phyloP scores from a whole-genome alignment of 1,140 invertebrate species.

The Drosophila nebulosa region DNA sequence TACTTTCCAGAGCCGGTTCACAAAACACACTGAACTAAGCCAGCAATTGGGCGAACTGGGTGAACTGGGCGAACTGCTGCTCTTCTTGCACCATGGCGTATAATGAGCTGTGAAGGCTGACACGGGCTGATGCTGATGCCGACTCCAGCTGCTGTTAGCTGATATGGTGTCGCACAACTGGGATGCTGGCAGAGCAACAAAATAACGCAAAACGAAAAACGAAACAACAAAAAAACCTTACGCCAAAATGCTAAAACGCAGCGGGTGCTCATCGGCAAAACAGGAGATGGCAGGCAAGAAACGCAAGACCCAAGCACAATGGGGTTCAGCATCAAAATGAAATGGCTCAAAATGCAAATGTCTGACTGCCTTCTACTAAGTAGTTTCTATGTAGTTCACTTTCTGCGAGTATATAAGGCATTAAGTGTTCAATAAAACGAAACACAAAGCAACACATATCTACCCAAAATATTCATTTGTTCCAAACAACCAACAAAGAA shows the following conservation, averaged over 20 bases:
- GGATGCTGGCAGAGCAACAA: conserved; percentile 33
- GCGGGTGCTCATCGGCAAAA: conserved; percentile 52
- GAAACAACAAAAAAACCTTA: conserved; percentile 28
- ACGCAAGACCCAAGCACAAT: background rate
- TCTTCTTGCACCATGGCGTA: conserved; percentile 45
- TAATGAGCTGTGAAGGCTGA: conserved; percentile 62
- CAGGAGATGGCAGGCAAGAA: conserved; percentile 3
- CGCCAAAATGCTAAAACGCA: conserved; percentile 70
- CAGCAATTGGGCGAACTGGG: conserved; percentile 11
- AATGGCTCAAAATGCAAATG: conserved; percentile 8
- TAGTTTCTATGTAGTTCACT: background rate
- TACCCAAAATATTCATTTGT: background rate
- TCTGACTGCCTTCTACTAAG: background rate
- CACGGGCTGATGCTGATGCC: conserved; percentile 8
- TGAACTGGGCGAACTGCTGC: conserved; percentile 11
- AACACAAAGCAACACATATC: background rate
- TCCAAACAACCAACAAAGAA: background rate
- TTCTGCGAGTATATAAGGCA: no score
- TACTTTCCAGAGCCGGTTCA: conserved; percentile 71
- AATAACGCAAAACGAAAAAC: background rate
- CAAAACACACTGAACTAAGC: conserved; percentile 61
- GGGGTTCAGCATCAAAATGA: conserved; percentile 4
- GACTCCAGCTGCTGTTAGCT: conserved; percentile 15
- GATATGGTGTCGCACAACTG: conserved; percentile 51
- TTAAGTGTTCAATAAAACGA: conserved; percentile 1